These are phyloP conservation scores for Alouatta caraya DNA, from an alignment of 2,797 vertebrate genomes.

Conservation along the genomic window DNA sequence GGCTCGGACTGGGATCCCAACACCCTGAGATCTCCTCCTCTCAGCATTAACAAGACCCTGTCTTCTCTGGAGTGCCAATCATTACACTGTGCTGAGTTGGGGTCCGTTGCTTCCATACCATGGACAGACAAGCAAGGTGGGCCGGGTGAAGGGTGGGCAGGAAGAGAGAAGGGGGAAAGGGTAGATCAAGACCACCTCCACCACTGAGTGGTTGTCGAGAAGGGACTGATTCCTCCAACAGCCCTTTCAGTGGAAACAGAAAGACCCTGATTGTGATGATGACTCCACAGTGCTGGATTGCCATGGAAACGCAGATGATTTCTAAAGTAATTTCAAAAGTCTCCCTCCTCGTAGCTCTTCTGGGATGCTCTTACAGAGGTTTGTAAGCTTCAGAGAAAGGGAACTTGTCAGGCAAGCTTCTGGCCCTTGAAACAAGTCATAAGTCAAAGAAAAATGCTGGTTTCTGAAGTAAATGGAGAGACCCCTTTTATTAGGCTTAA, in stretches of 20 bases:
- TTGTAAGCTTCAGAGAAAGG: constrained; percentile 5
- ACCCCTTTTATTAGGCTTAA: background rate
- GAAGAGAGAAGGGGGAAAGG: background rate
- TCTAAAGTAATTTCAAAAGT: constrained; percentile 76
- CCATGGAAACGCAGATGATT: constrained; percentile 78
- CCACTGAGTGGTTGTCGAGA: background rate
- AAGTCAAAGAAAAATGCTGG: constrained; percentile 43
- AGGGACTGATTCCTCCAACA: background rate
- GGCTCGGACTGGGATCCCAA: background rate
- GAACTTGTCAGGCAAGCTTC: constrained; percentile 48
- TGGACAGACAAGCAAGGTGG: background rate
- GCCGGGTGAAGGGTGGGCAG: too few species aligned
- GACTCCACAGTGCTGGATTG: constrained; percentile 66
- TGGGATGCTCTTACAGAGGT: constrained; percentile 61
- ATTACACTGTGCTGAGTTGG: background rate
- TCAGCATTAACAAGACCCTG: background rate
- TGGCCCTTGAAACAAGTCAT: constrained; percentile 32
- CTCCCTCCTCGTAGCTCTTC: constrained; percentile 25
- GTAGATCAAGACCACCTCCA: background rate
- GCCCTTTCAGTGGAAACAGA: background rate
- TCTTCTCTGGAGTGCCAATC: background rate
- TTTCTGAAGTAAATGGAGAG: constrained; percentile 41
- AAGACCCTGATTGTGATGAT: constrained; percentile 52
- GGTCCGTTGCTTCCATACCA: background rate
- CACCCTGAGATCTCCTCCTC: background rate